Conservation (phyloP, 2,888 invertebrate genomes). For the Acleris sparsana region DNA sequence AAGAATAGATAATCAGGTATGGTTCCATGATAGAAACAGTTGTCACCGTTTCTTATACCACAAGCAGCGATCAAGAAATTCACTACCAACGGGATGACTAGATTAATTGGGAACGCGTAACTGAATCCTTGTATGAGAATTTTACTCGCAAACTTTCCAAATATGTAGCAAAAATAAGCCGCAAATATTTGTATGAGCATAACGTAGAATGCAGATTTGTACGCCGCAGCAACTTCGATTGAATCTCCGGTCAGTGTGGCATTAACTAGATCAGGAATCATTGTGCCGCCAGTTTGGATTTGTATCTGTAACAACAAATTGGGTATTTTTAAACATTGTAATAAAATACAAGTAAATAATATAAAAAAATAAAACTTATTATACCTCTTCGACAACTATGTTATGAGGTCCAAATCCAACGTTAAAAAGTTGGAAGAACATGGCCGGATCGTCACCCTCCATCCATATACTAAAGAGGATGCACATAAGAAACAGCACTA, state of each 20-base stretch:
- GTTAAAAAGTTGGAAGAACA: constrained; percentile 90
- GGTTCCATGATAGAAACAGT: constrained; percentile 93
- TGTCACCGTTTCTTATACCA: constrained; percentile 92
- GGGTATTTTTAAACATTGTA: too few relatives aligned
- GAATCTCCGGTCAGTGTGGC: constrained; percentile 90
- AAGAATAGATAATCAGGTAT: constrained; percentile 96
- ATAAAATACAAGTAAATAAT: neutral
- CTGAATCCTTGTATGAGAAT: constrained; percentile 98
- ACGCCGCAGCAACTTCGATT: constrained; percentile 87
- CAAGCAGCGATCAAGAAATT: constrained; percentile 94
- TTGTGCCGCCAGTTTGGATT: constrained; percentile 83
- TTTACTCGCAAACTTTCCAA: constrained; percentile 98
- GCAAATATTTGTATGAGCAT: constrained; percentile 91
- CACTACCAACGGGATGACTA: constrained; percentile 95
- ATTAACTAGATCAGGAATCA: constrained; percentile 89
- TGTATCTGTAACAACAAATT: constrained; percentile 77
- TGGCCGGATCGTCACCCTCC: constrained; percentile 89
- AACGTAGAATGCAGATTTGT: constrained; percentile 90
- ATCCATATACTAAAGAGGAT: constrained; percentile 89
- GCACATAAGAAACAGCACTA: constrained; percentile 89
- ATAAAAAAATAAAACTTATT: neutral
- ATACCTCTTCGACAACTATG: constrained; percentile 89
- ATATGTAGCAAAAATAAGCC: constrained; percentile 94
- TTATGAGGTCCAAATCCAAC: constrained; percentile 90
- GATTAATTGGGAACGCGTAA: constrained; percentile 97